phyloP scores from a whole-genome alignment of 2,113 vertebrate species.

The Corynorhinus townsendii region DNA sequence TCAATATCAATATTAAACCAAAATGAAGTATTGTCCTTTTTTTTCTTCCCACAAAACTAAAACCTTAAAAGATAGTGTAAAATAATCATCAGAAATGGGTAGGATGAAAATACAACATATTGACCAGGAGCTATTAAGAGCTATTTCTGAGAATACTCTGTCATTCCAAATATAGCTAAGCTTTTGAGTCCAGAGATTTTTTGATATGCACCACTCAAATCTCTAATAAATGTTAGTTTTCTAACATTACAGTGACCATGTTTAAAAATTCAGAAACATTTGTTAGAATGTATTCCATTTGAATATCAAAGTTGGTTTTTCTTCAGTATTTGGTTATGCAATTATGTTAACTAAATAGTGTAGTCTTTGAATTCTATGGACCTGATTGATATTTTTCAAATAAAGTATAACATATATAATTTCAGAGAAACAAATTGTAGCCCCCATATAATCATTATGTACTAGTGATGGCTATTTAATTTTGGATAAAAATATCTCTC shows the following conservation, averaged over 20 bases:
- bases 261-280: neutral
- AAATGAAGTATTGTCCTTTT: constrained; percentile 37
- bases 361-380: neutral
- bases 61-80: neutral
- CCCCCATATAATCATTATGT: neutral
- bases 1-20: constrained; percentile 24
- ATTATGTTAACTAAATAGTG: neutral
- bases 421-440: neutral
- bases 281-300: neutral
- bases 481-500: neutral
- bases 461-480: neutral
- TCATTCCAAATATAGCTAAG: neutral
- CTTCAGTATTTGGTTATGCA: neutral
- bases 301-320: neutral
- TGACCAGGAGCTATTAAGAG: neutral
- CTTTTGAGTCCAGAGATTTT: neutral
- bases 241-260: neutral
- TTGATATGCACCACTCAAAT: neutral
- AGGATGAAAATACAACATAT: neutral
- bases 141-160: neutral
- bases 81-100: constrained; percentile 28
- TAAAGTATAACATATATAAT: neutral
- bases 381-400: neutral
- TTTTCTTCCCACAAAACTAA: neutral
- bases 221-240: neutral